These are phyloP conservation scores for Siphlonurus alternatus DNA, from an alignment of 2,888 invertebrate genomes.

Conservation along the genomic window DNA sequence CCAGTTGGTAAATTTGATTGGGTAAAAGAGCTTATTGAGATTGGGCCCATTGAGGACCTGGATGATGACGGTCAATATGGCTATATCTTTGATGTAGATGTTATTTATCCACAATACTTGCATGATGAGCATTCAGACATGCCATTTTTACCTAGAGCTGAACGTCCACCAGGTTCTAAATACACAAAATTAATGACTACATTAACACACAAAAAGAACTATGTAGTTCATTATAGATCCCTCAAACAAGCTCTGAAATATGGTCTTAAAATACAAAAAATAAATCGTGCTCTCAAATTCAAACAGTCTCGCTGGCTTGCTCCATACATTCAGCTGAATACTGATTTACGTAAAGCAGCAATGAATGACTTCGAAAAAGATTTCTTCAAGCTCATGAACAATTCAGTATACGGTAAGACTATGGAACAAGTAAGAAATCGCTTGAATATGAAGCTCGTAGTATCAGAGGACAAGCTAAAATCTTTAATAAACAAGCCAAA, in stretches of 20 bases:
- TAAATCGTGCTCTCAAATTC: constrained; percentile 15
- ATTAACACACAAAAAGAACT: not conserved
- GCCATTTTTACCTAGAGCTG: not conserved
- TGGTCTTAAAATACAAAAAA: constrained; percentile 14
- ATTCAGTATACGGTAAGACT: constrained; percentile 24
- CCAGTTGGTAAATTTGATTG: constrained; percentile 20
- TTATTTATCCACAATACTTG: constrained; percentile 2
- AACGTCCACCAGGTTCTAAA: not conserved
- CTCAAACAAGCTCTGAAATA: not conserved
- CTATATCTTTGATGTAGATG: constrained; percentile 3
- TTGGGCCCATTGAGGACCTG: not conserved
- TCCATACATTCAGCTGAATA: constrained; percentile 15
- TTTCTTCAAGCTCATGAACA: constrained; percentile 24
- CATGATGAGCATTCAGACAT: not conserved
- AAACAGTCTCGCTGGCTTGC: constrained; percentile 15
- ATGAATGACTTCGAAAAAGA: constrained; percentile 22
- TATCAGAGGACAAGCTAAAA: constrained; percentile 3
- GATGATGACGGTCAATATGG: not conserved
- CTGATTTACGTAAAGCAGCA: constrained; percentile 13
- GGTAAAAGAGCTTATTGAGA: constrained; percentile 13
- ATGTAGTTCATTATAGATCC: not conserved
- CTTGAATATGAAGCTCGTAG: constrained; percentile 20
- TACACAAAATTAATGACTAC: constrained; percentile 4
- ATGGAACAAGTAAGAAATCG: constrained; percentile 26
- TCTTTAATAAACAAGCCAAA: constrained; percentile 19